Conservation (phyloP, 2,113 vertebrate genomes). For the Puntigrus tetrazona region DNA sequence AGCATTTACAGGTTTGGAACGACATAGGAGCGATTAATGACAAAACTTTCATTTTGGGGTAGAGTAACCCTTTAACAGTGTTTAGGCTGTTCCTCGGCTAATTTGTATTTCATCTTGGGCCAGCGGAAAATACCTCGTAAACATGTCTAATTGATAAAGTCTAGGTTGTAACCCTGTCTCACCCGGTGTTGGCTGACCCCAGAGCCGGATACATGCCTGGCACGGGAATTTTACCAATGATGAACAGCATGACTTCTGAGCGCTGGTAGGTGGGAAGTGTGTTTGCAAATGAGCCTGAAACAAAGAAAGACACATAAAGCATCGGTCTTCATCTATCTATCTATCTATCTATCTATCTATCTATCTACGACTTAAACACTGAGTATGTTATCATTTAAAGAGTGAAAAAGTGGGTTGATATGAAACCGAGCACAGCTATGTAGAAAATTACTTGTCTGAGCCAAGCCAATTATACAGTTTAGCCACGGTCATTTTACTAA, state of each 20-base stretch:
- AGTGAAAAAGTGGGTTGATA: neutral
- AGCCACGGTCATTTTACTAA: neutral
- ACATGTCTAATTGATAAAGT: neutral
- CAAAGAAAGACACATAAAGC: neutral
- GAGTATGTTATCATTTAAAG: neutral
- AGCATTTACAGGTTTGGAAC: no score
- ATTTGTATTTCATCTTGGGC: slow-evolving; percentile 5
- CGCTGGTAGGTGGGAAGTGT: slow-evolving; percentile 89
- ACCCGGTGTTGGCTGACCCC: slow-evolving; percentile 81
- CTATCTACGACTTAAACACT: neutral
- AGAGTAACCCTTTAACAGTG: no score
- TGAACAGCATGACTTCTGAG: slow-evolving; percentile 94
- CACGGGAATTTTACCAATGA: slow-evolving; percentile 91
- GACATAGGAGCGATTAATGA: no score
- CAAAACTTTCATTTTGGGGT: no score
- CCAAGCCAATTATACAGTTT: neutral
- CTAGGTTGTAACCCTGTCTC: slow-evolving; percentile 32
- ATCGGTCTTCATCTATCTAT: neutral
- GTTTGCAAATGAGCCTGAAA: slow-evolving; percentile 86
- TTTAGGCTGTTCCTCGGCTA: neutral
- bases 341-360: neutral
- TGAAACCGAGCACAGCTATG: neutral
- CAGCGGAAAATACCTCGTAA: slow-evolving; percentile 4
- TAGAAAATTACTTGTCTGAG: neutral
- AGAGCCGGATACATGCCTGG: slow-evolving; percentile 82